These are phyloP conservation scores for Hirudo medicinalis DNA, from an alignment of 1,140 invertebrate genomes.

Conservation along the genomic window DNA sequence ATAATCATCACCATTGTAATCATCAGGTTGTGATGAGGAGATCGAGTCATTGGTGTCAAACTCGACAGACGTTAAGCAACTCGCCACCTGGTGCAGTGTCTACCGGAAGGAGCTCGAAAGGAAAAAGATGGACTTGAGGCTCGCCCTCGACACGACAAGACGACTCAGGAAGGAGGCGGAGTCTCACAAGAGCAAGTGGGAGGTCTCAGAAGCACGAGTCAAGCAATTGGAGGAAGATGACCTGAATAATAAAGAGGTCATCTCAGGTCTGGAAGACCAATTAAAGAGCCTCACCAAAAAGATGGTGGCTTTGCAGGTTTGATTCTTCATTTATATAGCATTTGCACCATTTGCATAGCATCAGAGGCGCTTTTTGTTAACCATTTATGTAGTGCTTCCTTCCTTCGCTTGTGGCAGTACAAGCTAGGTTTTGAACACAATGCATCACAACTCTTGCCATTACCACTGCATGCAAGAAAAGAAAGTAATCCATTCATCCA, in stretches of 20 bases:
- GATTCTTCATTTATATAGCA: too few species aligned
- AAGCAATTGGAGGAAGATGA: conserved; percentile 7
- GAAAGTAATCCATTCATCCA: too few species aligned
- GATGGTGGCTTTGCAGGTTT: conserved; percentile 1
- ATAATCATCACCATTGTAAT: not conserved
- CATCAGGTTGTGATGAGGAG: conserved; percentile 14
- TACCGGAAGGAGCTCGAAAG: conserved; percentile 14
- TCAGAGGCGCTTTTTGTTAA: too few species aligned
- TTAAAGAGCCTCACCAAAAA: conserved; percentile 10
- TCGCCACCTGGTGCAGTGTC: conserved; percentile 18
- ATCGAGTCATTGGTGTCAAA: conserved; percentile 4
- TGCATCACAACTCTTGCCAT: too few species aligned
- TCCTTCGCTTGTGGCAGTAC: too few species aligned
- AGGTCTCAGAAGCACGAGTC: not conserved
- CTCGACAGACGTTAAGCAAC: conserved; percentile 11
- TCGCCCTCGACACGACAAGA: not conserved
- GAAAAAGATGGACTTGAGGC: conserved; percentile 13
- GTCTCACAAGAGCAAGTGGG: not conserved
- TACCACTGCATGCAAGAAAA: too few species aligned
- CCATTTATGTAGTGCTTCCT: too few species aligned
- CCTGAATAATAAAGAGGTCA: not conserved
- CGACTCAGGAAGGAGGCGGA: conserved; percentile 12
- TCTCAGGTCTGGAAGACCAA: not conserved
- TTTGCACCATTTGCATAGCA: too few species aligned
- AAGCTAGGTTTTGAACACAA: too few species aligned